These are phyloP conservation scores for Pantherophis alleghaniensis DNA, from an alignment of 2,797 vertebrate genomes.

Conservation along the genomic window DNA sequence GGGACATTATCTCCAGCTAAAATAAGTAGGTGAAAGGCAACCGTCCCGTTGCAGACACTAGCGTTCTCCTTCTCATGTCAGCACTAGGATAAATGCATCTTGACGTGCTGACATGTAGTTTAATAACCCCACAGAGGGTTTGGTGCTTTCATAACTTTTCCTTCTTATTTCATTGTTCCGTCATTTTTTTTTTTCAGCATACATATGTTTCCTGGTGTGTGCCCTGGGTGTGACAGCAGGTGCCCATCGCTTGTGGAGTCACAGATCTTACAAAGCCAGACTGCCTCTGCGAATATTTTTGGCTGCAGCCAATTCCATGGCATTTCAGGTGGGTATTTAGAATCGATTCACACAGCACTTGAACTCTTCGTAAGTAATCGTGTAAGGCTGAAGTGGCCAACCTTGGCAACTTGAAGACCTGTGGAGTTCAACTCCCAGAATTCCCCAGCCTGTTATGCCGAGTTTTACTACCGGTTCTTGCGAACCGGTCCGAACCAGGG, in stretches of 20 bases:
- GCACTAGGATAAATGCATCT: too few species aligned
- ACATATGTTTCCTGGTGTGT: conserved; percentile 76
- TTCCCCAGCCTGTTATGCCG: too few species aligned
- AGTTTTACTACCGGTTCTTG: too few species aligned
- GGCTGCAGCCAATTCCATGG: conserved; percentile 82
- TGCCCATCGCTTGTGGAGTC: conserved; percentile 80
- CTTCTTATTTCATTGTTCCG: not conserved
- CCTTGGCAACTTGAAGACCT: not conserved
- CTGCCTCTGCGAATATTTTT: conserved; percentile 80
- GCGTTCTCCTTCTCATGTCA: too few species aligned
- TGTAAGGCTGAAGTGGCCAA: not conserved
- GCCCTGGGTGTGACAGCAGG: conserved; percentile 77
- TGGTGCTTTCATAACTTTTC: not conserved
- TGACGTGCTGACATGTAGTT: not conserved
- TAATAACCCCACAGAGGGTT: not conserved
- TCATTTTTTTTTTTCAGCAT: conserved; percentile 71
- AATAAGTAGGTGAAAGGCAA: too few species aligned
- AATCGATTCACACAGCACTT: not conserved
- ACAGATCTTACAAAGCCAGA: conserved; percentile 82
- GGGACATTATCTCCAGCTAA: too few species aligned
- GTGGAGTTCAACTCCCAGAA: not conserved
- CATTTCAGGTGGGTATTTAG: conserved; percentile 74
- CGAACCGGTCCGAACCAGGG: too few species aligned
- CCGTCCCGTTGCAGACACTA: too few species aligned
- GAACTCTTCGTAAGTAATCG: not conserved